Conservation (phyloP, 2,888 invertebrate genomes). For the Hyppa rectilinea region DNA sequence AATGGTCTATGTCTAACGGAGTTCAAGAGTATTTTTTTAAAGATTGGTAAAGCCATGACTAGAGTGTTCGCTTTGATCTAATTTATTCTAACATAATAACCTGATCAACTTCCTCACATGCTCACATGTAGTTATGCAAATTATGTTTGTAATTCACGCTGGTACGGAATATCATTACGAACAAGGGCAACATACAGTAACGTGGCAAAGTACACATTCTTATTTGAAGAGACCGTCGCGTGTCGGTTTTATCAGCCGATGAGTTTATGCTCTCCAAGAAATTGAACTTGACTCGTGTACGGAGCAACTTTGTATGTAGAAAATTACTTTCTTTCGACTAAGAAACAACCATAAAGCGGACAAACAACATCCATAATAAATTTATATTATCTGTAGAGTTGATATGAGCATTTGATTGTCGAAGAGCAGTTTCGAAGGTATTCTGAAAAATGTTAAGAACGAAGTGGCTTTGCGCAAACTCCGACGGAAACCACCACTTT, state of each 20-base stretch:
- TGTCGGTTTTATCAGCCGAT: conserved; percentile 43
- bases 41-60: background rate
- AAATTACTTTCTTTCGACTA: conserved; percentile 60
- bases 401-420: conserved; percentile 69
- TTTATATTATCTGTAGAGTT: conserved; percentile 70
- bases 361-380: conserved; percentile 69
- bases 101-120: conserved; percentile 34
- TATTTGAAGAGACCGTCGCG: conserved; percentile 53
- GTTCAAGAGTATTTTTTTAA: conserved; percentile 2
- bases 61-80: conserved; percentile 6
- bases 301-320: conserved; percentile 46
- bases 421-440: conserved; percentile 71
- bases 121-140: conserved; percentile 59
- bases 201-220: conserved; percentile 52
- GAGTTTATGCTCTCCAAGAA: conserved; percentile 42
- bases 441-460: conserved; percentile 76
- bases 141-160: conserved; percentile 57
- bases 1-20: conserved; percentile 1
- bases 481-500: conserved; percentile 62
- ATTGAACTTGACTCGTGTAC: conserved; percentile 41
- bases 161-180: conserved; percentile 53
- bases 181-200: conserved; percentile 52
- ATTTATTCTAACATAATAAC: conserved; percentile 27
- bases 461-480: conserved; percentile 77
- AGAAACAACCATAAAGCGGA: conserved; percentile 68